Conservation (phyloP, 1,140 invertebrate species). For the Nasonia vitripennis region DNA sequence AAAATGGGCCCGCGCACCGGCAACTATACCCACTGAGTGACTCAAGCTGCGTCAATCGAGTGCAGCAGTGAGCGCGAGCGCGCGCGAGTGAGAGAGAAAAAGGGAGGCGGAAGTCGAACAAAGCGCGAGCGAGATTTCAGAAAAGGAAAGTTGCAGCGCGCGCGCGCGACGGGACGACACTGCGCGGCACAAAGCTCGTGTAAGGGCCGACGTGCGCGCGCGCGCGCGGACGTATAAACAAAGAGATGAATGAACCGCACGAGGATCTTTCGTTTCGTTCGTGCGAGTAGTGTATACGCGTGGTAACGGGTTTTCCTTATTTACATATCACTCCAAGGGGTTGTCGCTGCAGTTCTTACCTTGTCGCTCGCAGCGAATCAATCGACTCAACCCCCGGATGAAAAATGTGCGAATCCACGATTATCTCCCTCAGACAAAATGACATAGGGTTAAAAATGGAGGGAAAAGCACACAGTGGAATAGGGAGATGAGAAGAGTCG, state of each 20-base stretch:
- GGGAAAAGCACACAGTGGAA: background rate
- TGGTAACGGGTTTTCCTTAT: background rate
- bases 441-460: background rate
- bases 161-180: background rate
- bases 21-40: conserved; percentile 31
- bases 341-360: background rate
- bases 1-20: background rate
- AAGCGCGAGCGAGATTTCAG: conserved; percentile 34
- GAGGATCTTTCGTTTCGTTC: background rate
- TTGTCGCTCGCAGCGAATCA: no score
- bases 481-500: no score
- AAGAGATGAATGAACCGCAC: background rate
- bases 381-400: no score
- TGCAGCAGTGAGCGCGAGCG: background rate
- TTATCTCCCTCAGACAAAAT: background rate
- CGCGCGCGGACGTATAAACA: background rate
- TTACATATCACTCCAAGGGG: background rate
- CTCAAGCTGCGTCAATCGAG: conserved; percentile 39
- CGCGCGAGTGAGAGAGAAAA: background rate
- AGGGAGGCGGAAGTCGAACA: conserved; percentile 50
- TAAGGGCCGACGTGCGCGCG: background rate
- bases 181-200: background rate
- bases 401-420: no score
- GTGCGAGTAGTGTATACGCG: background rate
- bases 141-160: conserved; percentile 46